Conservation (phyloP, 2,797 vertebrate species). For the Xenops minutus region DNA sequence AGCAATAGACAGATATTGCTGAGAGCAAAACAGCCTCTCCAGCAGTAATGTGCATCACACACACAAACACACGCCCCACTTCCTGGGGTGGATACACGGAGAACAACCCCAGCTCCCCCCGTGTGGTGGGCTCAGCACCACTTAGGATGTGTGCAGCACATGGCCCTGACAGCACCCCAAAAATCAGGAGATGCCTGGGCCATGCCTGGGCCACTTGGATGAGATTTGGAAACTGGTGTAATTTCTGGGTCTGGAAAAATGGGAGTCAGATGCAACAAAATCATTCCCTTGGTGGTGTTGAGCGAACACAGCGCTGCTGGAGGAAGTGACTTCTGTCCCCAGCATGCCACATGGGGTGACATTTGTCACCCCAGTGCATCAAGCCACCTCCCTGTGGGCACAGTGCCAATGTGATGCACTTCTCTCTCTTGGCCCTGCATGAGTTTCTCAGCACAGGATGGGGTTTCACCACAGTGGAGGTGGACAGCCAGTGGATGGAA, state of each 20-base stretch:
- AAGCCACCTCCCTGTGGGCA: background rate
- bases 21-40: background rate
- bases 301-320: background rate
- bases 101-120: too few relatives aligned
- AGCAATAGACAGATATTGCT: background rate
- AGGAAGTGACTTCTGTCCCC: background rate
- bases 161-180: background rate
- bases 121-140: accelerated
- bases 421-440: background rate
- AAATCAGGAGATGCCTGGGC: background rate
- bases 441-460: background rate
- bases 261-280: accelerated
- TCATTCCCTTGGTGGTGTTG: background rate
- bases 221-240: accelerated
- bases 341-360: too few relatives aligned
- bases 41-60: background rate
- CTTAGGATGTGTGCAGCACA: accelerated
- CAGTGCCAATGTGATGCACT: accelerated
- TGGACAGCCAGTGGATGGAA: accelerated
- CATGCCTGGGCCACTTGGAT: background rate
- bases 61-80: background rate
- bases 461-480: background rate
- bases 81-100: accelerated
- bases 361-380: background rate
- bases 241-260: background rate